Percentiles rank a stretch among this genome's conserved stretches.
These are phyloP conservation scores for Adelphocoris suturalis DNA, from an alignment of 2,888 invertebrate genomes.

Conservation along the genomic window DNA sequence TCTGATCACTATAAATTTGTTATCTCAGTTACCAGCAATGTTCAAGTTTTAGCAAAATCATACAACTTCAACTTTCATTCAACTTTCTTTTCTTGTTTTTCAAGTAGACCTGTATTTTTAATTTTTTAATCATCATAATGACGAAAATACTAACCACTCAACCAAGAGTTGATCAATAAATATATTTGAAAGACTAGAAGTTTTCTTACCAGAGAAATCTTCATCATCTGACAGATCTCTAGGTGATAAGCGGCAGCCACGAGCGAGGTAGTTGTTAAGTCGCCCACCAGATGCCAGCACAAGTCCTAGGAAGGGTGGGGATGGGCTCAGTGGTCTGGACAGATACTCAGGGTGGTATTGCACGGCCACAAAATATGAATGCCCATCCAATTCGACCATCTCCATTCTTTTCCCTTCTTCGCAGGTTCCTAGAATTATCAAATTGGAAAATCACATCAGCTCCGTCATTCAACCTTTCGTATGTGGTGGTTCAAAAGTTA, in stretches of 20 bases:
- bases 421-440: slow-evolving; percentile 81
- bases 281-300: slow-evolving; percentile 93
- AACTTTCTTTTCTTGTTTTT: too few species aligned
- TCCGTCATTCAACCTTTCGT: too few species aligned
- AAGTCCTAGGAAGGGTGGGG: slow-evolving; percentile 96
- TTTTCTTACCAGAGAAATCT: slow-evolving; percentile 80
- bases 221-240: slow-evolving; percentile 87
- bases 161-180: too few species aligned
- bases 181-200: too few species aligned
- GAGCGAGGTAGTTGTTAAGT: slow-evolving; percentile 85
- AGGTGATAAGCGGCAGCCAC: slow-evolving; percentile 88
- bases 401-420: slow-evolving; percentile 94
- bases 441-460: too few species aligned
- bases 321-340: slow-evolving; percentile 93
- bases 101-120: too few species aligned
- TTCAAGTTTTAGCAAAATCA: too few species aligned
- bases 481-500: neutral
- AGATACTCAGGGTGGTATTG: slow-evolving; percentile 99
- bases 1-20: too few species aligned
- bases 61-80: too few species aligned
- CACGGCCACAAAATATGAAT: slow-evolving; percentile 96
- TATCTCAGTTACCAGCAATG: too few species aligned
- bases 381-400: slow-evolving; percentile 90
- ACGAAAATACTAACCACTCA: too few species aligned
- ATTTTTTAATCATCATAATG: too few species aligned